Percentiles rank a stretch among this genome's conserved stretches.
Evolutionary conservation across 2,888 invertebrate species (phyloP).

Genomic region (Linyphia triangularis): DNA sequence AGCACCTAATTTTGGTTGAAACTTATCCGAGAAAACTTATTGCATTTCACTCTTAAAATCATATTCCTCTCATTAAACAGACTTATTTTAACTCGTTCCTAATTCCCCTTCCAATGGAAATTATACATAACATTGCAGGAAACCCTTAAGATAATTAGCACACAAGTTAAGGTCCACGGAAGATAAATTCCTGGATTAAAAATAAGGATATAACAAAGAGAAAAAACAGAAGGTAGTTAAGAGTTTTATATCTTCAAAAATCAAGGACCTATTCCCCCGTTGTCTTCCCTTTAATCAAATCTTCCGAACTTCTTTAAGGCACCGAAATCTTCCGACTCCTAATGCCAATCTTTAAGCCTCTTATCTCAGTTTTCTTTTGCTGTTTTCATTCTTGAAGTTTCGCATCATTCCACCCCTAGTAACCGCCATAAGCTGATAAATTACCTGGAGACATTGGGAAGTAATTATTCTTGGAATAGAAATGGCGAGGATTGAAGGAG

Average conservation of each 20-base stretch:
- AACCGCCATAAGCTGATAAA: neutral
- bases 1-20: too few species aligned
- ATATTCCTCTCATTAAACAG: too few species aligned
- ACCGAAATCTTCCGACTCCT: neutral
- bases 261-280: neutral
- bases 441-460: neutral
- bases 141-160: too few species aligned
- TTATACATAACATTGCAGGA: too few species aligned
- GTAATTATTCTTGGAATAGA: neutral
- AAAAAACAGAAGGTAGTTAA: neutral
- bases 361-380: neutral
- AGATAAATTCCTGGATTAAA: too few species aligned
- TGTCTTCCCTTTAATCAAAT: neutral
- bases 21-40: too few species aligned
- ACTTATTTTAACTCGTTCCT: too few species aligned
- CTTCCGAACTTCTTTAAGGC: neutral
- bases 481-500: neutral
- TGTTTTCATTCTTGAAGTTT: neutral
- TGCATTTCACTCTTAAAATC: too few species aligned
- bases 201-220: too few species aligned
- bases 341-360: neutral
- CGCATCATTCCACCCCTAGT: too few species aligned
- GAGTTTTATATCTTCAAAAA: neutral
- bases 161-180: too few species aligned
- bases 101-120: too few species aligned